phyloP scores from a whole-genome alignment of 2,797 vertebrate genomes.

The Anniella stebbinsi region DNA sequence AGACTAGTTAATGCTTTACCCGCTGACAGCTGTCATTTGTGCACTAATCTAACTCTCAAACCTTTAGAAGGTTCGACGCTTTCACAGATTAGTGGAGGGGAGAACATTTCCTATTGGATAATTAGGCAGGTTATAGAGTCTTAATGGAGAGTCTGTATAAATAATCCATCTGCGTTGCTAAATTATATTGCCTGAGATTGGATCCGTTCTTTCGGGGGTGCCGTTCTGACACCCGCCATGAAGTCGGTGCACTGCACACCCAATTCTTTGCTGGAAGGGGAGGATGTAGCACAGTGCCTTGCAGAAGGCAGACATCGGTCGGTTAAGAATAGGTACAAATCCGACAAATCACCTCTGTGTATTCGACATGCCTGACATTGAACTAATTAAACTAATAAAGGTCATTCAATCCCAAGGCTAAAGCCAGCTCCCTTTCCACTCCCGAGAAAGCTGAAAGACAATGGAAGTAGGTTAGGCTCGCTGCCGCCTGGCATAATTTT shows the following conservation, averaged over 20 bases:
- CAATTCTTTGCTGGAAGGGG: neutral
- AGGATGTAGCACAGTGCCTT: neutral
- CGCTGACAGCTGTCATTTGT: slow-evolving; percentile 35
- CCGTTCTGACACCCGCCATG: neutral
- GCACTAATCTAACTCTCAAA: slow-evolving; percentile 29
- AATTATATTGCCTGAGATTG: neutral
- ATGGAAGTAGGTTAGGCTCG: slow-evolving; percentile 4
- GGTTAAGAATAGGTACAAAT: slow-evolving; percentile 47
- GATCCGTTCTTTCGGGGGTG: neutral
- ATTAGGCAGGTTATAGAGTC: neutral
- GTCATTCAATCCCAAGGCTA: slow-evolving; percentile 41
- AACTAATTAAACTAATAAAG: slow-evolving; percentile 61
- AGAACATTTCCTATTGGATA: slow-evolving; percentile 23
- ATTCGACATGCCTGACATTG: slow-evolving; percentile 23
- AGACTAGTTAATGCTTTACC: slow-evolving; percentile 7
- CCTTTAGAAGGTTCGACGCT: slow-evolving; percentile 4
- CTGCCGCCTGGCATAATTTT: neutral
- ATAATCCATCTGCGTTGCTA: neutral
- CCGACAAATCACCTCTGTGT: neutral
- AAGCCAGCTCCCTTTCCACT: slow-evolving; percentile 31
- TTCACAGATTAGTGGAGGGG: slow-evolving; percentile 12
- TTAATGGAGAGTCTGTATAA: neutral
- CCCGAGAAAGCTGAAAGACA: slow-evolving; percentile 30
- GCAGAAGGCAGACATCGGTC: slow-evolving; percentile 12
- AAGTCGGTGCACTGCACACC: neutral